Conservation (phyloP, 2,797 vertebrate genomes). For the Anguilla obscura region DNA sequence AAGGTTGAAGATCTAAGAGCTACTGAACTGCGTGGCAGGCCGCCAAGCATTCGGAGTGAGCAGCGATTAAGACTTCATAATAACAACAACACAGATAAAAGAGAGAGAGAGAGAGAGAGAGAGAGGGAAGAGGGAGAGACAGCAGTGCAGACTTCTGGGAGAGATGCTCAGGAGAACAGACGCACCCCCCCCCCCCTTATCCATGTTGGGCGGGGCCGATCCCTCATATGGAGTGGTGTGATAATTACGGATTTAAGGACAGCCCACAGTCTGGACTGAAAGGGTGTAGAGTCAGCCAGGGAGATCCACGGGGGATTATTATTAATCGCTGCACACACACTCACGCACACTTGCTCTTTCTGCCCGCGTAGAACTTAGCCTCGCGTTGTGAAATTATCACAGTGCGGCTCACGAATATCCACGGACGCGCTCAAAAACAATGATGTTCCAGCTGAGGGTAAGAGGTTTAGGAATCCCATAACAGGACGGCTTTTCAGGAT, state of each 20-base stretch:
- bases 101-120: background rate
- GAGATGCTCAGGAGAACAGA: background rate
- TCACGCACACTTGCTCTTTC: constrained; percentile 8
- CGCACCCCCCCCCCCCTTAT: background rate
- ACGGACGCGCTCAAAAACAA: background rate
- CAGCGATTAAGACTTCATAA: constrained; percentile 9
- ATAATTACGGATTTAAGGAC: constrained; percentile 64
- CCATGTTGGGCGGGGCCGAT: background rate
- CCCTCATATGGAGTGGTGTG: constrained; percentile 58
- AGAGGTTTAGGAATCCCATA: background rate
- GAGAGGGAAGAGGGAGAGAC: background rate
- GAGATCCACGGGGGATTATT: constrained; percentile 49
- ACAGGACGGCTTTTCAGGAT: background rate
- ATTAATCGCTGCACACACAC: constrained; percentile 1
- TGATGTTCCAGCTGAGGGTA: background rate
- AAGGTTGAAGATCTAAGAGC: background rate
- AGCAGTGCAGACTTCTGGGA: background rate
- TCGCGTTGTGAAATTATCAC: background rate
- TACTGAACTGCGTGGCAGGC: background rate
- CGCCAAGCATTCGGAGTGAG: constrained; percentile 8
- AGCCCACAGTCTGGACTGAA: constrained; percentile 63
- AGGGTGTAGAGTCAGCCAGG: constrained; percentile 52
- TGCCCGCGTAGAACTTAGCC: background rate
- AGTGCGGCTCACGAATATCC: background rate
- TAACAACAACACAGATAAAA: constrained; percentile 18